Evolutionary conservation across 2,113 vertebrate species (phyloP), one percentile per base, ranked within the genome.

Genomic region (Psettodes erumei): DNA sequence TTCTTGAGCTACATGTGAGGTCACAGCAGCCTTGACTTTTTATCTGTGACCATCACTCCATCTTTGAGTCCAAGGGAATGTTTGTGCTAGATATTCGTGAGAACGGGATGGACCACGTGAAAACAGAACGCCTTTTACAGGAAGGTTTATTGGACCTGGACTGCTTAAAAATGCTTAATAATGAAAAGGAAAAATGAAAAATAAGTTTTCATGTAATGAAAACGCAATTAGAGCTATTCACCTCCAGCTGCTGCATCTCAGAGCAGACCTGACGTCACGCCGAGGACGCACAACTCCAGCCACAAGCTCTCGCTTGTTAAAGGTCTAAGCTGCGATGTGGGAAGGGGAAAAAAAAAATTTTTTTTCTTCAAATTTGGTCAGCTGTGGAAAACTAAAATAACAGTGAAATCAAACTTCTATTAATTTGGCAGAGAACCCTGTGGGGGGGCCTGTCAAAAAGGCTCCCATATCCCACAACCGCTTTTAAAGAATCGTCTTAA

Each of bases 401-500:
- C 9, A 25, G 9, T 45, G 11, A 50, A 63, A 33, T 45, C 25
- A 51, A 71, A 45, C 56, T 16, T 47, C 1, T 30, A 56, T 27
- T 54, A 35, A 51, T 69, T 32, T 54, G 27, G 21, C 18, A 4
- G n/a, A n/a, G 42, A 38, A 51, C 16, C 37, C 18, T 21, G 16
- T 32, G n/a, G n/a, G 68, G 63, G 19, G 35, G 1, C 9, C 23
- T 3, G 19, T 62, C 64, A 66, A 27, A 45, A 2, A 63, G 21
- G 11, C 33, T 38, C 23, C n/a, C n/a, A 23, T 2, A 30, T 51
- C 55, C 8, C 0, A 1, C 30, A 67, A 61, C 2, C 47, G 45
- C 61, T 61, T n/a, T 61, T 27, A 45, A 9, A 55, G 38, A 28
- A 28, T 28, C n/a, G 51, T 27, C 43, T 59, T 32, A 64, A 38